Evolutionary conservation across 2,888 invertebrate species (phyloP), one percentile per base, ranked within the genome.

Genomic region (Athetis lepigone): DNA sequence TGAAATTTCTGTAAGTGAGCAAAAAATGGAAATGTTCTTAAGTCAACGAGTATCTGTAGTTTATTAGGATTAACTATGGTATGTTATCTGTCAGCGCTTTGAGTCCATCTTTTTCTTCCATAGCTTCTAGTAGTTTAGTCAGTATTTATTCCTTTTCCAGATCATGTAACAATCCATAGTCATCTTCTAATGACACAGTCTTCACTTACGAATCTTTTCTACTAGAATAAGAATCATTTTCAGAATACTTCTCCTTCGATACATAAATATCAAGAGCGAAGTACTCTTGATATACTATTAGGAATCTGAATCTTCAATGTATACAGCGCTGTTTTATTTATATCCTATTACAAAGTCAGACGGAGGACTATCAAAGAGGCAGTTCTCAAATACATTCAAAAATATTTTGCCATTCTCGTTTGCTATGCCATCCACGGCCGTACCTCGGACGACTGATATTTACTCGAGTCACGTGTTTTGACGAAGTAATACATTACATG

Each of bases 391-490:
- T 19, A 60, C 19, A 29, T 57, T 72, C 19, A 19, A 39, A 60
- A 70, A 61, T 60, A 75, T 69, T 69, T 69, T 64, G 65, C 60
- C 70, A 70, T 36, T 70, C 68, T 50, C 69, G 23, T 81, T 92
- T 85, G 77, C 64, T 72, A 93, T 90, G 88, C 92, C 62, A 79
- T 71, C 72, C 92, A 90, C 89, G 87, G 42, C 55, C 66, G 61
- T 88, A 89, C 88, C 85, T 86, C 85, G 87, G 88, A 90, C 76
- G 65, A 67, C 76, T 88, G 75, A 80, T 89, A 89, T 87, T 83
- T 83, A 92, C 83, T 54, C 92, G 19, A 65, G 83, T 92, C 93
- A 92, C 93, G 93, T 89, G 87, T 86, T 77, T 70, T 80, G 85
- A 80, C 86, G 84, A 86, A 89, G 91, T 89, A 91, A 89, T 88